These are phyloP conservation scores for Heliconius himera DNA, from an alignment of 1,140 invertebrate genomes.

Conservation along the genomic window DNA sequence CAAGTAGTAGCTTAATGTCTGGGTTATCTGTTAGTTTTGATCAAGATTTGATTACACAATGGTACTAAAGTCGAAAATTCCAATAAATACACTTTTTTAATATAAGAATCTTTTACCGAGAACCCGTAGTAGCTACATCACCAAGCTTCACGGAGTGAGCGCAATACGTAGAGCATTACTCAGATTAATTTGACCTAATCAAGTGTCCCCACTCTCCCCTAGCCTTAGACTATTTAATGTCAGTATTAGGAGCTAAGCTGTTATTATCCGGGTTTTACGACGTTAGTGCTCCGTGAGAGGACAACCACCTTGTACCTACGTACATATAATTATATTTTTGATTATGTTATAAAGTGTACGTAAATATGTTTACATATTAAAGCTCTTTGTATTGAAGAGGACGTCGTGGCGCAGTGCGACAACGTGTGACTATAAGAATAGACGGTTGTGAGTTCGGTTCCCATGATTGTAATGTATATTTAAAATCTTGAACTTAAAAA, in stretches of 20 bases:
- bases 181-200: conserved; percentile 31
- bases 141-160: not conserved
- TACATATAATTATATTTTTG: not conserved
- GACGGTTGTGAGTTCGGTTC: no score
- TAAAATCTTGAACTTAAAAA: no score
- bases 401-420: no score
- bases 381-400: not conserved
- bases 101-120: not conserved
- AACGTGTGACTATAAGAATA: no score
- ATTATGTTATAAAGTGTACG: not conserved
- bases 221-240: not conserved
- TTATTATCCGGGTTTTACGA: not conserved
- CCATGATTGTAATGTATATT: not conserved
- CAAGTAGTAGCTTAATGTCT: no score
- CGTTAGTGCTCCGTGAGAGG: not conserved
- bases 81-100: no score
- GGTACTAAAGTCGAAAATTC: no score
- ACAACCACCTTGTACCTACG: not conserved
- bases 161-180: conserved; percentile 12
- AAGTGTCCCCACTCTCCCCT: not conserved
- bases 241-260: not conserved
- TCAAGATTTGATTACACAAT: no score
- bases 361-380: not conserved
- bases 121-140: not conserved
- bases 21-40: no score